Evolutionary conservation across 1,140 invertebrate genomes (phyloP), one percentile per base, ranked within the genome.

Genomic region (Drosophila serrata): DNA sequence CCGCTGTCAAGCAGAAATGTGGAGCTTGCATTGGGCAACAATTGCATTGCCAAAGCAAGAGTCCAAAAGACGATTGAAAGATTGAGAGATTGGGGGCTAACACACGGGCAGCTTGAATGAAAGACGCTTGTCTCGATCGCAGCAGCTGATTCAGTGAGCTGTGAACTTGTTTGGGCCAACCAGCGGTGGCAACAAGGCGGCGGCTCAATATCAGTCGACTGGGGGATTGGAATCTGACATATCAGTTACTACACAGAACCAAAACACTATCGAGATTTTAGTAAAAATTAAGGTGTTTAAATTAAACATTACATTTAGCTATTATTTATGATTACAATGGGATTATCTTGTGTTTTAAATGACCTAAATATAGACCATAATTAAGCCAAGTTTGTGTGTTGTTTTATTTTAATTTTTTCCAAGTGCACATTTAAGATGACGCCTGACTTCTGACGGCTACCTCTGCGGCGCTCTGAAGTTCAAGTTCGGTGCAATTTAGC

Each of bases 401-500:
- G 22, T 27, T 51, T 31, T 3, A 33, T 11, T 19, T 17, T n/a
- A n/a, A 15, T 31, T 51, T 53, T 53, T 12, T 24, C 1, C 0
- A 22, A 3, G 51, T 53, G 51, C 31, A 22, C 19, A 35, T 15
- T 35, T 35, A 53, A 53, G 31, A 53, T 53, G 68, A 61, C 55
- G 48, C 53, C 43, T 48, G 57, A 45, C 59, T 53, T 35, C 43
- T 65, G 81, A 49, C 72, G 43, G 58, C 68, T 76, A 49, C 63
- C 51, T 88, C 84, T 79, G 76, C 84, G 70, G 60, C 79, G 56
- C 77, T 81, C 72, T 90, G 85, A 90, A 90, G 85, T 90, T 90
- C 85, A 90, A 90, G 85, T 90, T 90, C 85, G 86, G 31, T 90
- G 78, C 85, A 90, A 90, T 90, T 82, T 24, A 69, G 57, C 76